Evolutionary conservation across 92 coral and sea anemone species (phyloP), one percentile per base, ranked within the genome.

Genomic region (Zoanthus sansibaricus): DNA sequence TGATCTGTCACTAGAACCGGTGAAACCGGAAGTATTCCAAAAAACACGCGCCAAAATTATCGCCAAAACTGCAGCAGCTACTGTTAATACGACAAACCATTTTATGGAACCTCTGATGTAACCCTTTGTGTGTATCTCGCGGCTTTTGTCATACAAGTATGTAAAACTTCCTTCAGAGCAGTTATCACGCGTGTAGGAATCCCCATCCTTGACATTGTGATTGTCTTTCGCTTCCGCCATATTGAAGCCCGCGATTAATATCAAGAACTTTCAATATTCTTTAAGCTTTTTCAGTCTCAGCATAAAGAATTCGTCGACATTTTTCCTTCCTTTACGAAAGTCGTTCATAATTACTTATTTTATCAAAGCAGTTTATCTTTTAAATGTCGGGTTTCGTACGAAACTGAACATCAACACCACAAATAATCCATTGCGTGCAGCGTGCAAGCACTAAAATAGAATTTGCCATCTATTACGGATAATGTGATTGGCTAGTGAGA

Each of bases 401-500:
- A 49, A 49, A 49, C 7, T 49, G 55, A 49, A 49, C 1, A 6
- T 58, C 11, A 56, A 56, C 5, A 13, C 14, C 7, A 3, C 66
- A 58, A 4, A 5, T 1, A 58, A 7, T 3, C 62, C 3, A 10
- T 56, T 7, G 25, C 20, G 17, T 3, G 4, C 25, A 25, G 25
- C 20, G 17, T 3, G 4, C 25, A 25, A 17, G n/a, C 18, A 17
- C 0, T 3, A 61, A 56, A 5, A 3, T 0, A 62, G 3, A 18
- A 1, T 0, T 62, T n/a, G 69, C 69, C n/a, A 21, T 17, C 6
- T 76, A 31, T 76, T 76, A 85, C 79, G 66, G 10, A 33, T 73
- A 13, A 59, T 31, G 1, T 68, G 88, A 88, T 88, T 88, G 91
- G 91, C 9, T 68, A 14, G 5, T n/a, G n/a, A 3, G 21, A 17